Evolutionary conservation across 2,797 vertebrate species (phyloP), one percentile per base, ranked within the genome.

Genomic region (Poeciliopsis presidionis): DNA sequence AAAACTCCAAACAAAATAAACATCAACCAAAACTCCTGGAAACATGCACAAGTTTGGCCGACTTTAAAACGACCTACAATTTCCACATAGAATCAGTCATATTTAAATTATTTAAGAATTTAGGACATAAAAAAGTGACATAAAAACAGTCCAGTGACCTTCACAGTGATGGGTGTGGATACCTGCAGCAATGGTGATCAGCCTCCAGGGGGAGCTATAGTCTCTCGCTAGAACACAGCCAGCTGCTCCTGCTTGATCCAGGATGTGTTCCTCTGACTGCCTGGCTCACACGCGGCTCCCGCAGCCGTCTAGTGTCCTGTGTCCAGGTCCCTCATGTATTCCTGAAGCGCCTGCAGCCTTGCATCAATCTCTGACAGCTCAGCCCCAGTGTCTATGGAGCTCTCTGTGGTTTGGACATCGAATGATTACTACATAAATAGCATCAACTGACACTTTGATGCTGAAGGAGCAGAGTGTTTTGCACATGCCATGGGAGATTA

Each of bases 281-380:
- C 41, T 14, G 46, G 7, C 25, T 55, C 46, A 43, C 7, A 0
- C 41, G 39, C 6, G 65, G 8, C 1, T 20, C 13, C 33, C 63
- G 77, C 65, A 59, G 75, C 6, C 1, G 45, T 22, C 67, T 92
- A 97, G 18, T 92, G 95, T 79, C 95, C 93, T 0, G 96, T 97
- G 83, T 97, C 97, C 88, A 98, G 91, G 47, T 95, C 96, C 81
- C 95, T 96, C 97, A 98, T 97, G 93, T 97, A 98, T 16, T 97
- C 97, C 93, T 98, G 97, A 80, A 98, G 93, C 0, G 97, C 97
- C 90, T 96, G 96, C 67, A 98, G 94, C 55, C 97, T 94, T 36
- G 96, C 96, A 0, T 98, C 97, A 0, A 98, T 98, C 88, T 98
- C 97, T 0, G 97, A 97, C 76, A 98, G 95, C 89, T 98, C 97